Base-by-base conservation (phyloP, 1,140 invertebrate genomes). In the Aethina tumida region DNA sequence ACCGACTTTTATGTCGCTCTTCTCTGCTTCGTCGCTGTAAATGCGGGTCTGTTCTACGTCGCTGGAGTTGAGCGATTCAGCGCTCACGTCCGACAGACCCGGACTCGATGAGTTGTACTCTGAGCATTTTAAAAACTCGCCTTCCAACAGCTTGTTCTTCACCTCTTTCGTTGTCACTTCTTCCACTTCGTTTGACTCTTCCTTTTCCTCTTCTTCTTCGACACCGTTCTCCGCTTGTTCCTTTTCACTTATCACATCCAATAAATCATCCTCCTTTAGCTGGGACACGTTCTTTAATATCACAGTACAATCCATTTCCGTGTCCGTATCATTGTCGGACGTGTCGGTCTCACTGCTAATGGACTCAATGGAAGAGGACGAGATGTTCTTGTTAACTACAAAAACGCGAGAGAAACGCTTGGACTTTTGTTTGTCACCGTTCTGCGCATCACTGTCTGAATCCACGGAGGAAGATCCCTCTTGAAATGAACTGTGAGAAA, bases 371-470 rank as follows among this genome's bases (percentile, higher is more conserved):
- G 47, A 49, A 4, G 77, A 79, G 5, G 73, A 78, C 0, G 77
- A 68, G 17, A 73, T 71, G 26, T 73, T 71, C 4, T 74, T 73
- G 49, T 84, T 84, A 1, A 84, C 79, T 0, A 83, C 71, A 49
- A 83, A 82, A 0, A 84, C 78, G 10, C 76, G 69, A 0, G 80
- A 81, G 52, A 83, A 84, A 12, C 71, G 66, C 8, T 76, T 73
- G 0, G 75, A 67, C 8, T 77, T 74, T n/a, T 68, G 66, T 12
- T 75, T 75, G 4, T 75, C 74, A 2, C 75, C 69, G 1, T 56
- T 57, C 14, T 56, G 56, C n/a, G 52, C 56, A 35, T 56, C 56
- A 16, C 71, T 77, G 45, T 75, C 75, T 20, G 74, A 75, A n/a
- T 77, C 76, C 0, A 67, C 70, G 5, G 70, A 60, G 2, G 63